Evolutionary conservation across 2,888 invertebrate species (phyloP).

Genomic region (Thera obeliscata): DNA sequence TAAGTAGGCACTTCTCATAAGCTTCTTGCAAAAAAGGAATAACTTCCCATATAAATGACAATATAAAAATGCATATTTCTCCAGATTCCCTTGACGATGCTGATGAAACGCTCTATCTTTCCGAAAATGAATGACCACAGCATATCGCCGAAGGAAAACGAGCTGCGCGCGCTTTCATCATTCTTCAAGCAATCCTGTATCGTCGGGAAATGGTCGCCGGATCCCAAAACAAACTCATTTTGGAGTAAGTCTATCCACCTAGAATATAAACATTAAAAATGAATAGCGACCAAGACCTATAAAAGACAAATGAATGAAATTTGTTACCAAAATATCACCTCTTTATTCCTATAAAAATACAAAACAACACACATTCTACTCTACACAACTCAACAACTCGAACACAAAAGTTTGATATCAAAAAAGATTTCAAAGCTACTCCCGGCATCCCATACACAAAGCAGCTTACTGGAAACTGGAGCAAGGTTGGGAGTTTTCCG

Average conservation of each 20-base stretch:
- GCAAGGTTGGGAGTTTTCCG: constrained; percentile 36
- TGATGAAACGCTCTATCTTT: constrained; percentile 89
- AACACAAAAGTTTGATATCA: constrained; percentile 27
- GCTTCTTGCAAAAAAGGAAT: not conserved
- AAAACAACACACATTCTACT: not conserved
- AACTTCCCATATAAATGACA: not conserved
- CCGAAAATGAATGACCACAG: constrained; percentile 87
- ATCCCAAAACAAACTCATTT: constrained; percentile 87
- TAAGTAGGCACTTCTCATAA: no score
- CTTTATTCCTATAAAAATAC: not conserved
- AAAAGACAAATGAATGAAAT: not conserved
- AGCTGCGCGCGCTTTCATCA: constrained; percentile 90
- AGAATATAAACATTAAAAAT: not conserved
- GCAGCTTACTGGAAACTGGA: constrained; percentile 38
- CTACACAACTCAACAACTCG: not conserved
- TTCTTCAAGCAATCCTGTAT: constrained; percentile 94
- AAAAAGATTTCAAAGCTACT: constrained; percentile 35
- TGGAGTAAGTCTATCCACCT: constrained; percentile 85
- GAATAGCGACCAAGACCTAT: not conserved
- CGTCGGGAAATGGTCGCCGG: constrained; percentile 93
- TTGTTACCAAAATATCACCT: not conserved
- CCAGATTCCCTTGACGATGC: constrained; percentile 89
- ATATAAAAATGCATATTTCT: constrained; percentile 2
- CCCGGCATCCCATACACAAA: constrained; percentile 30
- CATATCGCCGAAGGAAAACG: constrained; percentile 90